These are phyloP conservation scores for Iphiclides podalirius DNA, from an alignment of 2,888 invertebrate species.

Conservation along the genomic window DNA sequence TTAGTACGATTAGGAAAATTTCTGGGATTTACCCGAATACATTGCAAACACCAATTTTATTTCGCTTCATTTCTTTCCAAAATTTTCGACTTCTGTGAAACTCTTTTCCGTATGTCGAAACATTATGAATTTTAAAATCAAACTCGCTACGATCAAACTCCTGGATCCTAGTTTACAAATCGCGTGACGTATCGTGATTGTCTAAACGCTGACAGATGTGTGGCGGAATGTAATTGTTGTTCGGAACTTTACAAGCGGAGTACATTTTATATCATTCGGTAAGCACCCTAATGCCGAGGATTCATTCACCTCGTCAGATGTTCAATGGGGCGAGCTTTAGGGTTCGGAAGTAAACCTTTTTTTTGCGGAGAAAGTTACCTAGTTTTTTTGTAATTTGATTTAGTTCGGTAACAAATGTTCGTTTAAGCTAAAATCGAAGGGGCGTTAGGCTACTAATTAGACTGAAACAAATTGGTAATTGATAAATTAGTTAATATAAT, in stretches of 20 bases:
- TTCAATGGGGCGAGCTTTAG: constrained; percentile 64
- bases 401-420: constrained; percentile 39
- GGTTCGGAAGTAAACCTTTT: constrained; percentile 63
- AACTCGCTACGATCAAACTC: too few relatives aligned
- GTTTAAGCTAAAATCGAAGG: not conserved
- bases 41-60: too few relatives aligned
- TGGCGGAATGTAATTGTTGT: constrained; percentile 77
- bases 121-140: too few relatives aligned
- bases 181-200: constrained; percentile 80
- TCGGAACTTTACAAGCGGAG: constrained; percentile 62
- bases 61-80: too few relatives aligned
- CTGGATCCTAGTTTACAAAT: too few relatives aligned
- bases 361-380: constrained; percentile 49
- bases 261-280: constrained; percentile 69
- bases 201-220: constrained; percentile 79
- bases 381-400: constrained; percentile 57
- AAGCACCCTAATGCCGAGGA: constrained; percentile 57
- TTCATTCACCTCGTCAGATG: constrained; percentile 79
- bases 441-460: not conserved
- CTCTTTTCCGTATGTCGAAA: too few relatives aligned
- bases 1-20: too few relatives aligned
- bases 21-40: too few relatives aligned
- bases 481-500: too few relatives aligned
- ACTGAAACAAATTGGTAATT: too few relatives aligned
- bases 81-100: too few relatives aligned